phyloP scores from a whole-genome alignment of 2,888 invertebrate species.

The Drosophila merina region DNA sequence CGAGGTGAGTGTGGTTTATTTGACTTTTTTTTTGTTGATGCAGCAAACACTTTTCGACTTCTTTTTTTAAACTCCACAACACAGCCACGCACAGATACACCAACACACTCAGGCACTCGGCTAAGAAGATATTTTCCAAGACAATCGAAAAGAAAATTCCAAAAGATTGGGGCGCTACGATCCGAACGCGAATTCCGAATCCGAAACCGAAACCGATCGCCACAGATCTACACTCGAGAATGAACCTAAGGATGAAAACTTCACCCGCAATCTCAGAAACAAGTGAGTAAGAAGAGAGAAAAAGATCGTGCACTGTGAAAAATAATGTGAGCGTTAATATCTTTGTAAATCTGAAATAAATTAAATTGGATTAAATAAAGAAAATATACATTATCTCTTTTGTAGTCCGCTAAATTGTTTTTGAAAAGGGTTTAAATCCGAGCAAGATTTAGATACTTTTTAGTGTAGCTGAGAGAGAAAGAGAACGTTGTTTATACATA shows the following conservation, averaged over 20 bases:
- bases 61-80: constrained; percentile 67
- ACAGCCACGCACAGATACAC: constrained; percentile 11
- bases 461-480: not conserved
- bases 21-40: constrained; percentile 36
- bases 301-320: constrained; percentile 4
- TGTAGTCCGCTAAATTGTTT: too few species aligned
- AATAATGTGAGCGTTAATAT: not conserved
- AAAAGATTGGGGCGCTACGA: constrained; percentile 17
- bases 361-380: not conserved
- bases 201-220: constrained; percentile 45
- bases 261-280: constrained; percentile 19
- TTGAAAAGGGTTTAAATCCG: too few species aligned
- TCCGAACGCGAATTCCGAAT: constrained; percentile 33
- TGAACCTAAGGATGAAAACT: constrained; percentile 24
- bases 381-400: too few species aligned
- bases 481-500: not conserved
- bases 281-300: constrained; percentile 7
- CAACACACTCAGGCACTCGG: constrained; percentile 22
- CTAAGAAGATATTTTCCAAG: constrained; percentile 63
- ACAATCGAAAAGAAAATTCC: constrained; percentile 61
- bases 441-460: not conserved
- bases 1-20: constrained; percentile 44
- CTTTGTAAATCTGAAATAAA: not conserved
- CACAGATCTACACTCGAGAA: constrained; percentile 62
- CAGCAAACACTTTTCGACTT: constrained; percentile 68